These are phyloP conservation scores for Egretta garzetta DNA, from an alignment of 2,113 vertebrate species.

Conservation along the genomic window DNA sequence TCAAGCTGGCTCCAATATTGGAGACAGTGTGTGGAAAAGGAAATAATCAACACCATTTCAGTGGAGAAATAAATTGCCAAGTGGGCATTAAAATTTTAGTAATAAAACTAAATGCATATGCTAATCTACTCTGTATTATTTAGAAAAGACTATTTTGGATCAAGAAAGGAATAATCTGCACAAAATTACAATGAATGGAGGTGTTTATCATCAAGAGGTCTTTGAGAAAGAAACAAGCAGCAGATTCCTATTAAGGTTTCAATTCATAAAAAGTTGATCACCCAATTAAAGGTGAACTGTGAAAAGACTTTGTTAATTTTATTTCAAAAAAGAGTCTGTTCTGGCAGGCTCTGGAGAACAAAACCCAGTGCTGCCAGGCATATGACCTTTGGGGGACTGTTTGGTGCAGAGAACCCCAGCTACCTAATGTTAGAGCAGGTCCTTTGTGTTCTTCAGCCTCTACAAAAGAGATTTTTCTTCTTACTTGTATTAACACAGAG, in stretches of 20 bases:
- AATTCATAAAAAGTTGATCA: constrained; percentile 59
- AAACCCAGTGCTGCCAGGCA: neutral
- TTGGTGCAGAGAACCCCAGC: neutral
- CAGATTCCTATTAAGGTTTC: constrained; percentile 66
- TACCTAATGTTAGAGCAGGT: neutral
- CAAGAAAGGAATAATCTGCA: constrained; percentile 75
- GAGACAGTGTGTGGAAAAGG: constrained; percentile 56
- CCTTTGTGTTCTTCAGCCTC: neutral
- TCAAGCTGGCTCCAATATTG: constrained; percentile 56
- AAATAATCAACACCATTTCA: constrained; percentile 77
- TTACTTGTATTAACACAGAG: neutral
- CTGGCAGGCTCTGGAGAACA: neutral
- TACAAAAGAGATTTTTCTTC: neutral
- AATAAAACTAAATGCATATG: constrained; percentile 79
- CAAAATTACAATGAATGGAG: constrained; percentile 77
- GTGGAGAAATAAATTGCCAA: constrained; percentile 72
- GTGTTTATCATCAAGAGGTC: constrained; percentile 79
- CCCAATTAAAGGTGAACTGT: constrained; percentile 61
- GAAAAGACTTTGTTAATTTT: constrained; percentile 42
- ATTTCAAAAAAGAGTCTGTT: neutral
- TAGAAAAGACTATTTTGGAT: constrained; percentile 76
- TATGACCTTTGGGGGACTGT: neutral
- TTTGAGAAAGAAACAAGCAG: constrained; percentile 76
- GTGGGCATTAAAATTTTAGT: constrained; percentile 76
- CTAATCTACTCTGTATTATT: constrained; percentile 76